Base-by-base conservation (phyloP, 2,113 vertebrate species). In the Prunella himalayana region DNA sequence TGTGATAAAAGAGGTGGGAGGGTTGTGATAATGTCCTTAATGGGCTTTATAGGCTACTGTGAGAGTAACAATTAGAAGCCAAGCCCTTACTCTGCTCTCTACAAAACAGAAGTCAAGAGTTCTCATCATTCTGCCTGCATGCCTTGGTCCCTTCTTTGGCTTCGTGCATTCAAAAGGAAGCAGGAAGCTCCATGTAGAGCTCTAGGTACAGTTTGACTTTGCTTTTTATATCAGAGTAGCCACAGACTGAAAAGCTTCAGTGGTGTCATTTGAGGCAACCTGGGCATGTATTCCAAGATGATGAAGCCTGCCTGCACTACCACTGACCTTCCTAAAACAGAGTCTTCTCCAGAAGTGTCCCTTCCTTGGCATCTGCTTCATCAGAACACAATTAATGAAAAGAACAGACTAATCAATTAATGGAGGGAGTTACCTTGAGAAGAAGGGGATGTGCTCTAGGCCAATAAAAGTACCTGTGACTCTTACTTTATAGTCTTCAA, bases 221-320 rank as follows among this genome's bases (percentile, higher is more conserved):
- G n/a, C 37, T 65, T 47, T 75, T 81, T 64, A 3, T 37, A 57
- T 51, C 20, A 22, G 31, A 63, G 68, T 50, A 86, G 59, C 24
- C 45, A 10, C 37, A 42, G 33, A 12, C 39, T 63, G 68, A 30
- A 91, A 54, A 63, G 37, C 35, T 81, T 73, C 57, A 33, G 10
- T 9, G 3, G 45, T 37, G 66, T 61, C 57, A 15, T n/a, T 71
- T 64, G 68, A 61, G 77, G 51, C 50, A 63, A 54, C 54, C 30
- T 57, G 76, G 63, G 49, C 37, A 17, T 0, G 0, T 31, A 14
- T 22, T 71, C 47, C 22, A 35, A 33, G 50, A 3, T 19, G 31
- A 27, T 49, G 31, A 63, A 86, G 83, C 47, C 65, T 47, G 54
- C 68, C 61, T 77, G 45, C 27, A 59, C 18, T 44, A 41, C 19